phyloP scores from a whole-genome alignment of 2,113 vertebrate genomes.

The Neolamprologus tretocephalus region DNA sequence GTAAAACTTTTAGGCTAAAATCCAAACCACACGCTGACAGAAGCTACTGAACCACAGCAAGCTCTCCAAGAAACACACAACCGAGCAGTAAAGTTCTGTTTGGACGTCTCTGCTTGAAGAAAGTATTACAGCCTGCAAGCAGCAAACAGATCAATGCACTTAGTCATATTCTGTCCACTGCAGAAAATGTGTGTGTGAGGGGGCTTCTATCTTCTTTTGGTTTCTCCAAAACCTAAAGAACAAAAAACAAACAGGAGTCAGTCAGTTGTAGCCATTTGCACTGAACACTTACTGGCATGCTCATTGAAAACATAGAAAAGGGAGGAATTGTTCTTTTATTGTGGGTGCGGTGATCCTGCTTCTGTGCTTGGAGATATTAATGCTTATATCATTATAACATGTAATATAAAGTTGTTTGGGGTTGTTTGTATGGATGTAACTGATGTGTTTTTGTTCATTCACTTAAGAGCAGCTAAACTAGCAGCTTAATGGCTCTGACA shows the following conservation, averaged over 20 bases:
- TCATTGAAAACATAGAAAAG: background rate
- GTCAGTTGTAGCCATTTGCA: background rate
- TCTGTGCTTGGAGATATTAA: background rate
- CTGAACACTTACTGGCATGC: background rate
- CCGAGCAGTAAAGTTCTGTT: background rate
- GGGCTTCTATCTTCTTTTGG: slow-evolving; percentile 62
- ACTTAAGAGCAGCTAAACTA: background rate
- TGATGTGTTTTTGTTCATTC: background rate
- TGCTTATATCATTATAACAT: background rate
- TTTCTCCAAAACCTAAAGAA: slow-evolving; percentile 67
- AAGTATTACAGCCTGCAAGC: background rate
- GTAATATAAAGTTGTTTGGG: background rate
- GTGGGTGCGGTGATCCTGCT: background rate
- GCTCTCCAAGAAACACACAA: background rate
- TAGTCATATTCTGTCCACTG: background rate
- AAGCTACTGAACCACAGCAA: background rate
- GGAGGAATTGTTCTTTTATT: background rate
- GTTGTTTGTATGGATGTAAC: background rate
- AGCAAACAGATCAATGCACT: background rate
- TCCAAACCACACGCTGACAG: background rate
- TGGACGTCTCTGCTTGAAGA: background rate
- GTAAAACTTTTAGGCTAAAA: background rate
- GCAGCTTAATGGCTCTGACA: background rate
- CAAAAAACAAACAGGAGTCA: background rate
- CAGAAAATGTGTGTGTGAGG: background rate